A percentile compares a stretch with the other conserved stretches of the same genome.
phyloP scores from a whole-genome alignment of 2,888 invertebrate genomes.

The Drosophila fulvimacula region DNA sequence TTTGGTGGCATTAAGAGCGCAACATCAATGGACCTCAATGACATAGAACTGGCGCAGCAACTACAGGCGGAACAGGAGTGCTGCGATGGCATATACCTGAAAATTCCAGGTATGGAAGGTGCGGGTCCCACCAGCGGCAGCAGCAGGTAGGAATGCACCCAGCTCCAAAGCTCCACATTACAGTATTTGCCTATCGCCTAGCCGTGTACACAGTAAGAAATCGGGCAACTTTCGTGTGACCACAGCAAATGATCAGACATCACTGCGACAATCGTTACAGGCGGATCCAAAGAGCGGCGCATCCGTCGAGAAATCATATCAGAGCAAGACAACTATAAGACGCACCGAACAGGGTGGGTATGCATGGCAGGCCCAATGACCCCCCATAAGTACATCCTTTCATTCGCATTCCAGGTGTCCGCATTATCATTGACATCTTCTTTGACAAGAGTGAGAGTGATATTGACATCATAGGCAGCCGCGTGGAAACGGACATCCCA shows the following conservation, averaged over 20 bases:
- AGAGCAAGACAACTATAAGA: slow-evolving; percentile 83
- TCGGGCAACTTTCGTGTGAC: slow-evolving; percentile 43
- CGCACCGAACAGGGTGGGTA: slow-evolving; percentile 79
- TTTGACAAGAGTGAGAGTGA: slow-evolving; percentile 73
- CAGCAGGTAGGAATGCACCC: background rate
- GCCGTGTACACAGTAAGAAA: slow-evolving; percentile 11
- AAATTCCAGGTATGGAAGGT: slow-evolving; percentile 21
- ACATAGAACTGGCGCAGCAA: slow-evolving; percentile 14
- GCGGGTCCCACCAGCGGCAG: slow-evolving; percentile 9
- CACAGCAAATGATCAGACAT: slow-evolving; percentile 35
- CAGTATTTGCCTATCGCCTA: background rate
- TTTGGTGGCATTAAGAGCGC: slow-evolving; percentile 53
- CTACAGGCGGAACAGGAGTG: slow-evolving; percentile 31
- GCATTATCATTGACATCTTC: slow-evolving; percentile 83
- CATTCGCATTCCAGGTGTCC: slow-evolving; percentile 72
- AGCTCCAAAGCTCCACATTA: background rate
- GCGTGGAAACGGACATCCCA: slow-evolving; percentile 83
- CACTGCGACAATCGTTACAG: slow-evolving; percentile 28
- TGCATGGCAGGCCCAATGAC: too few species aligned
- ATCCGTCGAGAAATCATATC: slow-evolving; percentile 69
- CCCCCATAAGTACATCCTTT: too few species aligned
- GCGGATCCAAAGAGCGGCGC: slow-evolving; percentile 22
- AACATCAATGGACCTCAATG: slow-evolving; percentile 9
- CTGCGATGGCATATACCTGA: slow-evolving; percentile 29
- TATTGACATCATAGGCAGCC: slow-evolving; percentile 80